Percentiles rank a stretch among this genome's conserved stretches.
phyloP scores from a whole-genome alignment of 2,797 vertebrate species.

The Esox lucius region DNA sequence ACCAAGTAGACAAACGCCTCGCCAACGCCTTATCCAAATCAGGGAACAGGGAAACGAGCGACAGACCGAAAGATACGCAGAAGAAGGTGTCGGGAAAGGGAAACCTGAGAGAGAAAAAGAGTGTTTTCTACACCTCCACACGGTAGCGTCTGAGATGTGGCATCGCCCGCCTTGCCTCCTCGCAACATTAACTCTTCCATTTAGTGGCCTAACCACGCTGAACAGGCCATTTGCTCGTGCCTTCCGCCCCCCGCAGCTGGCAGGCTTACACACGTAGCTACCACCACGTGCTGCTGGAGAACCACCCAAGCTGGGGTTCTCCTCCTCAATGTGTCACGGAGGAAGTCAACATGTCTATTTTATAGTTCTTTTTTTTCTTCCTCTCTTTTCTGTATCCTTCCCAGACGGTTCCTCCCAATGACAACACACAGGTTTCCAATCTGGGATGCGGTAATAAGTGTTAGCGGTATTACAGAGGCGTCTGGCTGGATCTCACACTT shows the following conservation, averaged over 20 bases:
- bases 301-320: conserved; percentile 10
- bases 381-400: background rate
- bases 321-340: background rate
- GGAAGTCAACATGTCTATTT: conserved; percentile 16
- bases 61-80: background rate
- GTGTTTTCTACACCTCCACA: background rate
- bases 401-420: conserved; percentile 41
- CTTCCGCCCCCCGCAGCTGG: conserved; percentile 20
- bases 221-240: conserved; percentile 43
- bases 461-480: conserved; percentile 59
- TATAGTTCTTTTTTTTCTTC: conserved; percentile 22
- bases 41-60: background rate
- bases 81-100: background rate
- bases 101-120: background rate
- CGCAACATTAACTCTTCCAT: conserved; percentile 37
- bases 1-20: conserved; percentile 7
- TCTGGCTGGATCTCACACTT: conserved; percentile 64
- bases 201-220: conserved; percentile 40
- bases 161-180: conserved; percentile 14
- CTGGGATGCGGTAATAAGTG: conserved; percentile 63
- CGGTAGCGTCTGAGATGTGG: background rate
- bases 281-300: conserved; percentile 6
- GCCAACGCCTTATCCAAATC: conserved; percentile 31
- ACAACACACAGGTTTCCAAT: conserved; percentile 62
- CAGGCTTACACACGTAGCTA: background rate